phyloP scores from a whole-genome alignment of 2,888 invertebrate genomes.

The Mycalesis mineus region DNA sequence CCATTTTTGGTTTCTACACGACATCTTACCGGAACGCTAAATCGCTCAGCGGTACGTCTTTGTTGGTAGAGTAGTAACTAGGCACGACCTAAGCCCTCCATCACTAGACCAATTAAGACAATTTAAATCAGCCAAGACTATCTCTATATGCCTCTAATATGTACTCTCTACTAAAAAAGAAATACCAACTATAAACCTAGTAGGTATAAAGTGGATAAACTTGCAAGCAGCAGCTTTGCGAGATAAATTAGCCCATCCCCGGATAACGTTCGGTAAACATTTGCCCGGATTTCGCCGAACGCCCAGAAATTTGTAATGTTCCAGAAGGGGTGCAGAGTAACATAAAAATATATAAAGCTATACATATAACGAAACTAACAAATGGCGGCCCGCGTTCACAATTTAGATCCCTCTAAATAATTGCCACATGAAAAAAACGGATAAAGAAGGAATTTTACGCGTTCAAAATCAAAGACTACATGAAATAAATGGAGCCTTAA shows the following conservation, averaged over 20 bases:
- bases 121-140: too few relatives aligned
- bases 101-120: too few relatives aligned
- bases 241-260: conserved; percentile 29
- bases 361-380: conserved; percentile 8
- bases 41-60: too few relatives aligned
- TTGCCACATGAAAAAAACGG: conserved; percentile 13
- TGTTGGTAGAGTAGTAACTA: too few relatives aligned
- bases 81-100: too few relatives aligned
- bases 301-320: conserved; percentile 22
- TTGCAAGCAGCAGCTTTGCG: conserved; percentile 20
- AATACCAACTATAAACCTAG: background rate
- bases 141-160: too few relatives aligned
- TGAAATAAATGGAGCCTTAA: background rate
- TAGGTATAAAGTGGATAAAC: conserved; percentile 12
- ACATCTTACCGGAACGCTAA: too few relatives aligned
- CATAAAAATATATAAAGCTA: background rate
- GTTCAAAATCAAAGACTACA: conserved; percentile 8
- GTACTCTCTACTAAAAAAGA: too few relatives aligned
- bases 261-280: conserved; percentile 29
- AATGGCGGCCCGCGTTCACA: conserved; percentile 18
- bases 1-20: too few relatives aligned
- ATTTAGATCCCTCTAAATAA: conserved; percentile 21
- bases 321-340: conserved; percentile 11
- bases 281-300: conserved; percentile 26
- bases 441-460: conserved; percentile 15